Base-by-base conservation (phyloP, 1,140 invertebrate species). In the Eurosta solidaginis region DNA sequence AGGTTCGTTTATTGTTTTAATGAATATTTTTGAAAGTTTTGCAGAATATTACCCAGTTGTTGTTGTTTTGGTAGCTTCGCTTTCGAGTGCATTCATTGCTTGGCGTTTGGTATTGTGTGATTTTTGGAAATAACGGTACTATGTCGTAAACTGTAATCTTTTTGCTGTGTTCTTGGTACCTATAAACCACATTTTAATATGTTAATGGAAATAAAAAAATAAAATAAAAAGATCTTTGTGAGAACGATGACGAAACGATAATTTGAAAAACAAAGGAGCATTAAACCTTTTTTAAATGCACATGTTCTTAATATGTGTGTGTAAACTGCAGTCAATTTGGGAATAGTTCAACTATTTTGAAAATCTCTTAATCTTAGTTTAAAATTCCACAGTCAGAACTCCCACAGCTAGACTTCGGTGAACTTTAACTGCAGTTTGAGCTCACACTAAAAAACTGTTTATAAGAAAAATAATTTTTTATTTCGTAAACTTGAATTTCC, bases 71-170 rank as follows among this genome's bases (percentile, higher is more conserved):
- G 4, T n/a, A 36, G 14, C 25, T n/a, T 36, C n/a, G 33, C 40
- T 40, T n/a, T 68, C 33, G 40, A n/a, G 33, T 17, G 33, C n/a
- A 7, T 36, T 40, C 5, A 33, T 36, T 33, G 20, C 22, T 42
- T n/a, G 29, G 52, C 14, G 20, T 29, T 52, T 10, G 59, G 33
- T n/a, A 22, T 6, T 68, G 50, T 54, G 59, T 68, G 33, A 68
- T 33, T 68, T 68, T 68, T 25, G n/a, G 17, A 68, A 68, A 40
- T 68, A 68, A 68, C 59, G 59, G 59, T 42, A 68, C n/a, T 40
- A 20, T 68, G 59, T 68, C 59, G 59, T 40, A 68, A 68, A 40
- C 33, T 68, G 59, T 20, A 68, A 36, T 68, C 33, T 68, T 40
- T 29, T 40, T 7, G 27, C n/a, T 9, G 33, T 40, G 40, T 68